Conservation (phyloP, 2,888 invertebrate genomes). For the Drosophila subsilvestris region DNA sequence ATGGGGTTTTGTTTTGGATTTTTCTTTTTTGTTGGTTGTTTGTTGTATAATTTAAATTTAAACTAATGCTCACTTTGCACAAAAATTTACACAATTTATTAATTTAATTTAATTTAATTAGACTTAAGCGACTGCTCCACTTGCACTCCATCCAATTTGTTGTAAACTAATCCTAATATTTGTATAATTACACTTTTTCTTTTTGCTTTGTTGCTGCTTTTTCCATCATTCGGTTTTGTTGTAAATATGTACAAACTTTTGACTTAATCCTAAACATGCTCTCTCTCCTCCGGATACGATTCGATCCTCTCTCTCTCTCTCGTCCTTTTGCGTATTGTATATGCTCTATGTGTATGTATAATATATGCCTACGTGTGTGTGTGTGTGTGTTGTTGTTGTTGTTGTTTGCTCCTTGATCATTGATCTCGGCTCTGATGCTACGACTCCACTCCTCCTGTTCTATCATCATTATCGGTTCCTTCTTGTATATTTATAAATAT, state of each 20-base stretch:
- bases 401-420: constrained; percentile 34
- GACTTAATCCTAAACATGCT: constrained; percentile 51
- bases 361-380: constrained; percentile 48
- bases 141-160: constrained; percentile 37
- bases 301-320: constrained; percentile 16
- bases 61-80: constrained; percentile 74
- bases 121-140: constrained; percentile 42
- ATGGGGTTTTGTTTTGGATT: constrained; percentile 38
- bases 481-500: constrained; percentile 77
- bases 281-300: neutral
- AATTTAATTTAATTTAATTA: constrained; percentile 63
- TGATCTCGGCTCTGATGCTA: constrained; percentile 9
- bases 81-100: constrained; percentile 75
- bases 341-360: constrained; percentile 37
- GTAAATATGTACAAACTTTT: constrained; percentile 79
- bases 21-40: constrained; percentile 26
- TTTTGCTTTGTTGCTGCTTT: constrained; percentile 53
- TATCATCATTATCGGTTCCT: constrained; percentile 2
- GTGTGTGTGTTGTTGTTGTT: constrained; percentile 50
- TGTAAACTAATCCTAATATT: constrained; percentile 56
- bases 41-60: constrained; percentile 67
- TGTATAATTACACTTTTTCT: constrained; percentile 66
- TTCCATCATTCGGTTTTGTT: constrained; percentile 66
- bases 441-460: neutral
- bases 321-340: constrained; percentile 26